Conservation (phyloP, 2,113 vertebrate genomes). For the Taxidea taxus region DNA sequence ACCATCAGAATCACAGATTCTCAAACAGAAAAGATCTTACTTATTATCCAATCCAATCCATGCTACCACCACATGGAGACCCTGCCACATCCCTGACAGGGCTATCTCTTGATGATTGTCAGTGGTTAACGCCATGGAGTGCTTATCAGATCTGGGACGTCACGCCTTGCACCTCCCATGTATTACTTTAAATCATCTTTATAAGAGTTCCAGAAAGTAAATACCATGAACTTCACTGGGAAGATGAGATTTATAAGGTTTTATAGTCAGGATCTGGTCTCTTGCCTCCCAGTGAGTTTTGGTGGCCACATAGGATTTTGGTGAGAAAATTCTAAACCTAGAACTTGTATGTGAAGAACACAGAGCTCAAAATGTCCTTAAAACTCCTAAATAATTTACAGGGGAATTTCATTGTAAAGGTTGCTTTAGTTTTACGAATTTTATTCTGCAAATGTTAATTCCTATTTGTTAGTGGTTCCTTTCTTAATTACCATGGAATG, state of each 20-base stretch:
- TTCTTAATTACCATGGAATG: not conserved
- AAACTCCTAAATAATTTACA: not conserved
- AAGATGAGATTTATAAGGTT: not conserved
- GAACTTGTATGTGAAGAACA: not conserved
- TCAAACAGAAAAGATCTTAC: not conserved
- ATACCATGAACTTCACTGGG: not conserved
- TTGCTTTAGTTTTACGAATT: not conserved
- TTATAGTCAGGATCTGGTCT: not conserved
- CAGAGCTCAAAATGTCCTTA: not conserved
- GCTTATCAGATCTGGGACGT: not conserved
- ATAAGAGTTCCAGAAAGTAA: not conserved
- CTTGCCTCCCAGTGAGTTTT: not conserved
- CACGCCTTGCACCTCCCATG: not conserved
- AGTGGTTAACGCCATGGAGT: not conserved
- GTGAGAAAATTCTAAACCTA: not conserved
- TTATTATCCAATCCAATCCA: not conserved
- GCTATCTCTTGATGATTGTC: not conserved
- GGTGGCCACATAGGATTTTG: not conserved
- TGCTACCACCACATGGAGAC: not conserved
- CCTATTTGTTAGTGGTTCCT: not conserved
- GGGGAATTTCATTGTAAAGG: not conserved
- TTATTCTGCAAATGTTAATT: not conserved
- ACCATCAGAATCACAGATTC: not conserved
- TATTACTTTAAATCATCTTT: not conserved
- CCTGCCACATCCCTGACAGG: not conserved